Percentiles rank a stretch among this genome's conserved stretches.
These are phyloP conservation scores for Percopsis transmontana DNA, from an alignment of 2,113 vertebrate genomes.

Conservation along the genomic window DNA sequence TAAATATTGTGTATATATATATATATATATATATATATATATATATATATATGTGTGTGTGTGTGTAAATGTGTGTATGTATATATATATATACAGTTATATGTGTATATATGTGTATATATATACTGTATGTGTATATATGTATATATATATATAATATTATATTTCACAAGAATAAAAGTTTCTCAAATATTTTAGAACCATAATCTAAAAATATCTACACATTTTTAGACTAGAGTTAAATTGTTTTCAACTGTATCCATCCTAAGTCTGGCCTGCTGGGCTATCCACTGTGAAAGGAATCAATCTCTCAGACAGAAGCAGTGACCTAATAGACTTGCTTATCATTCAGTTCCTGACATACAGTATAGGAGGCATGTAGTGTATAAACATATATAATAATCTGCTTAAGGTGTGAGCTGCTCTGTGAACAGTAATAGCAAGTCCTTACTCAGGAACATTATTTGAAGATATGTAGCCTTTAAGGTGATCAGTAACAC, in stretches of 20 bases:
- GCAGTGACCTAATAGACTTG: slow-evolving; percentile 37
- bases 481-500: no score
- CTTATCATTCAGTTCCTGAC: slow-evolving; percentile 36
- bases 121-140: no score
- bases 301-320: not conserved
- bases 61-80: not conserved
- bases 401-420: slow-evolving; percentile 59
- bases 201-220: not conserved
- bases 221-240: not conserved
- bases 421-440: slow-evolving; percentile 34
- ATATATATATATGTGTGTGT: not conserved
- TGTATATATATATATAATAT: no score
- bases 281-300: no score
- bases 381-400: slow-evolving; percentile 36
- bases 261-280: not conserved
- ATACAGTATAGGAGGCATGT: slow-evolving; percentile 43
- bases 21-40: no score
- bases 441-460: slow-evolving; percentile 36
- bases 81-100: not conserved
- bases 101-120: no score
- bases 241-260: not conserved
- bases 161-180: not conserved
- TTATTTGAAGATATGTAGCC: no score
- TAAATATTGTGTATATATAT: not conserved
- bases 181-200: not conserved